Evolutionary conservation across 2,113 vertebrate genomes (phyloP), one percentile per base, ranked within the genome.

Genomic region (Odocoileus hemionus): DNA sequence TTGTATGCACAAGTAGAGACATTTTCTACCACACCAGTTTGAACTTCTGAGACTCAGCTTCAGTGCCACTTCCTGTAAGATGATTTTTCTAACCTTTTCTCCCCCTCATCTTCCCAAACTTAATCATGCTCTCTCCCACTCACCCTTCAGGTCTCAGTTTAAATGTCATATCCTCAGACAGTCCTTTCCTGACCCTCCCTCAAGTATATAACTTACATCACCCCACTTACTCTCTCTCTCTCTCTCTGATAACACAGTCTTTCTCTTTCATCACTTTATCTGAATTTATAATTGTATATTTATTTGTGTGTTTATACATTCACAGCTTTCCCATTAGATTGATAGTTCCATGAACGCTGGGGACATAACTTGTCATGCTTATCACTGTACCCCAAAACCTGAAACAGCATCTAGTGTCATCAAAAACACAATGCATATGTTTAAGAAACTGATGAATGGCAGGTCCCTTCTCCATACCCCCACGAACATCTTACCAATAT

Each of bases 41-140:
- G 30, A 76, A 76, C 61, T 94, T 92, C 61, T 58, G 58, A 95
- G 91, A 76, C 39, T 74, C 33, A 9, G 36, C 23, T 79, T 50
- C 43, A 58, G 80, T 87, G 85, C 88, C 88, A 90, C 39, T 67
- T 96, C 93, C 90, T 95, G 14, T 57, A 89, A 88, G 61, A 87
- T 74, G 74, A 50, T 26, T 95, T 96, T 88, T 92, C 96, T 94
- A 93, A 96, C 36, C 67, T 94, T 95, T 82, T 86, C 64, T 93
- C 58, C 80, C 6, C 78, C 28, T 78, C 80, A 33, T n/a, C 26
- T 30, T 74, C 55, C 45, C 91, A 76, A 39, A 94, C 55, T 52
- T 74, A 61, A 94, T 96, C 96, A 89, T 25, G 33, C 36, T 43
- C 60, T n/a, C 39, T 79, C 92, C 84, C 61, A 94, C 93, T 94